Conservation (phyloP, 92 coral and sea anemone genomes). For the Actinostola sp. region DNA sequence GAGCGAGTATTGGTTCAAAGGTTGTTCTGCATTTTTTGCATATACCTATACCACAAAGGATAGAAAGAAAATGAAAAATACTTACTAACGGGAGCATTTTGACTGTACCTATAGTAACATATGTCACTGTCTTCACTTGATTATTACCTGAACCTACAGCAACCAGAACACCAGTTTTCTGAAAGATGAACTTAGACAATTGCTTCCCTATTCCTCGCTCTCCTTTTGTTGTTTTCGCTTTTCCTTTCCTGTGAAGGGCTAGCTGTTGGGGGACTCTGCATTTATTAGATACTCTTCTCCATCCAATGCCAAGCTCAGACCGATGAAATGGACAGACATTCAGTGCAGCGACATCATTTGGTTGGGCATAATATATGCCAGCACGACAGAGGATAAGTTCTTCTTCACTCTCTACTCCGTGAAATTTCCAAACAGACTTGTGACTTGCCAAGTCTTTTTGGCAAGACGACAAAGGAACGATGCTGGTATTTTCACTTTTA, state of each 20-base stretch:
- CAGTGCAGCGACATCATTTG: slow-evolving; percentile 3
- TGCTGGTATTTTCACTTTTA: background rate
- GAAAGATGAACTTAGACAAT: slow-evolving; percentile 14
- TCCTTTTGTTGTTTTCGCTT: slow-evolving; percentile 11
- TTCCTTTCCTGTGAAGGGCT: slow-evolving; percentile 1
- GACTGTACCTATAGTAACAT: too few relatives aligned
- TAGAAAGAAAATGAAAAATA: too few relatives aligned
- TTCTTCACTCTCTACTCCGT: slow-evolving; percentile 15
- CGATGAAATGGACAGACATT: slow-evolving; percentile 33
- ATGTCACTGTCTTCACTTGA: too few relatives aligned
- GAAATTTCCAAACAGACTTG: slow-evolving; percentile 17
- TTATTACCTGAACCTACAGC: slow-evolving; percentile 20
- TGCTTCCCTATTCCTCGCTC: slow-evolving; percentile 32
- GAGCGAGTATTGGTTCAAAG: background rate
- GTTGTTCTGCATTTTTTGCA: too few relatives aligned
- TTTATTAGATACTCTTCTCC: slow-evolving; percentile 6
- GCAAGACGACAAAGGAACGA: slow-evolving; percentile 5
- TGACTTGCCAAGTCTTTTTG: slow-evolving; percentile 14
- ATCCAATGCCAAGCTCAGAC: slow-evolving; percentile 30
- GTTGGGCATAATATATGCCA: slow-evolving; percentile 14
- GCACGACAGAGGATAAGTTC: slow-evolving; percentile 26
- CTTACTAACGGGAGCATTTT: too few relatives aligned
- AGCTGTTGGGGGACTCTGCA: slow-evolving; percentile 7
- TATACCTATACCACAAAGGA: too few relatives aligned
- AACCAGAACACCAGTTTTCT: slow-evolving; percentile 23